These are phyloP conservation scores for Drosophila kanapiae DNA, from an alignment of 1,140 invertebrate genomes.

Conservation along the genomic window DNA sequence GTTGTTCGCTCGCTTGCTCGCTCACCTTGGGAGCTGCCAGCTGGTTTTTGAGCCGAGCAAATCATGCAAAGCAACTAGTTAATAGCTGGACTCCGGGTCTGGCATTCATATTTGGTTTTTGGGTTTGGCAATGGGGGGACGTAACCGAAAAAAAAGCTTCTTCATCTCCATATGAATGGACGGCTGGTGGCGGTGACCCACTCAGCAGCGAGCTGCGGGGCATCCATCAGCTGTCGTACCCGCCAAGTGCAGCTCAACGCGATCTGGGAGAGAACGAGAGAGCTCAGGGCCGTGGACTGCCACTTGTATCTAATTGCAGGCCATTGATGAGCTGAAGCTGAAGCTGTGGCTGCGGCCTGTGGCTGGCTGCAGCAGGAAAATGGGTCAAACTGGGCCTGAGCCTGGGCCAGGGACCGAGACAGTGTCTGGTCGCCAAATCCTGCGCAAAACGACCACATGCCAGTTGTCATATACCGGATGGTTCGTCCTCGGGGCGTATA, in stretches of 20 bases:
- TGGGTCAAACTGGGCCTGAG: constrained; percentile 59
- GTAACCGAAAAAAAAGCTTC: no score
- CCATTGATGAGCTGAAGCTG: constrained; percentile 26
- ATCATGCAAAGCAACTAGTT: constrained; percentile 66
- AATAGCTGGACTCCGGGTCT: constrained; percentile 47
- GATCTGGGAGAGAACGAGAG: background rate
- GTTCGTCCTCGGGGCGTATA: constrained; percentile 55
- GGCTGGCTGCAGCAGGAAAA: constrained; percentile 23
- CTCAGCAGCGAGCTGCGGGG: constrained; percentile 10
- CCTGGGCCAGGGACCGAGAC: constrained; percentile 13
- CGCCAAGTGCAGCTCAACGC: constrained; percentile 31
- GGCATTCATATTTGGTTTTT: constrained; percentile 10
- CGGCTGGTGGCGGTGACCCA: constrained; percentile 23
- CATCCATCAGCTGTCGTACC: constrained; percentile 35
- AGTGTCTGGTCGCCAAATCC: constrained; percentile 47
- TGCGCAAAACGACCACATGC: constrained; percentile 49
- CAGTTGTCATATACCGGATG: constrained; percentile 31
- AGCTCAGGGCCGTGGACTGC: constrained; percentile 27
- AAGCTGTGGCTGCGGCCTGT: background rate
- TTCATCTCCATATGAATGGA: constrained; percentile 56
- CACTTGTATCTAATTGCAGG: constrained; percentile 56
- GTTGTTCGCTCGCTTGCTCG: constrained; percentile 46
- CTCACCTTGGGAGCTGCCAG: constrained; percentile 70
- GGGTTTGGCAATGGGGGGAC: constrained; percentile 49
- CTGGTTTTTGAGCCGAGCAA: constrained; percentile 64